Evolutionary conservation across 2,113 vertebrate species (phyloP).

Genomic region (Neotoma lepida): DNA sequence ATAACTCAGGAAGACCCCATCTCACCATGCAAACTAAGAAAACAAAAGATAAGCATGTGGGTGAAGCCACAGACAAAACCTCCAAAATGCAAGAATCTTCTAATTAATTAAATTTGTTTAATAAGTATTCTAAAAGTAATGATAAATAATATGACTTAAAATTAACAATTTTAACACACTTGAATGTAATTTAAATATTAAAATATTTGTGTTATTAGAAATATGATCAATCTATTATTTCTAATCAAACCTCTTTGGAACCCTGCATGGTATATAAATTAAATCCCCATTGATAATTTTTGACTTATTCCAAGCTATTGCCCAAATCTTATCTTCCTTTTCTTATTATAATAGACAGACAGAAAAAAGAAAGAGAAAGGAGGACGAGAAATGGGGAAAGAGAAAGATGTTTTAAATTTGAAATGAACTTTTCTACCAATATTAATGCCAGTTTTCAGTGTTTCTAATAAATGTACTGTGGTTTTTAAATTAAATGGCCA

Average conservation of each 20-base stretch:
- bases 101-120: neutral
- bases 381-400: neutral
- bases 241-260: neutral
- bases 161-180: neutral
- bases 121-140: neutral
- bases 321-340: neutral
- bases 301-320: neutral
- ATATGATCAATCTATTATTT: neutral
- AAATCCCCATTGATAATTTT: neutral
- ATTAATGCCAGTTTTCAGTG: conserved; percentile 37
- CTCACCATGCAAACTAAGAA: neutral
- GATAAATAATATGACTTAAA: neutral
- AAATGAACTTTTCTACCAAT: conserved; percentile 33
- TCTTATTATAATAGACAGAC: neutral
- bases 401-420: neutral
- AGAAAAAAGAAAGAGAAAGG: neutral
- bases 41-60: neutral
- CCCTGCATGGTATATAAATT: conserved; percentile 13
- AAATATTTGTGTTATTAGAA: neutral
- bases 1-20: neutral
- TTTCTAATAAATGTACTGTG: conserved; percentile 35
- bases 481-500: conserved; percentile 49
- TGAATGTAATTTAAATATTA: neutral
- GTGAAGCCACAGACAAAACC: no score
- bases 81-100: neutral